Conservation (phyloP, 2,113 vertebrate genomes). For the Tretioscincus oriximinensis region DNA sequence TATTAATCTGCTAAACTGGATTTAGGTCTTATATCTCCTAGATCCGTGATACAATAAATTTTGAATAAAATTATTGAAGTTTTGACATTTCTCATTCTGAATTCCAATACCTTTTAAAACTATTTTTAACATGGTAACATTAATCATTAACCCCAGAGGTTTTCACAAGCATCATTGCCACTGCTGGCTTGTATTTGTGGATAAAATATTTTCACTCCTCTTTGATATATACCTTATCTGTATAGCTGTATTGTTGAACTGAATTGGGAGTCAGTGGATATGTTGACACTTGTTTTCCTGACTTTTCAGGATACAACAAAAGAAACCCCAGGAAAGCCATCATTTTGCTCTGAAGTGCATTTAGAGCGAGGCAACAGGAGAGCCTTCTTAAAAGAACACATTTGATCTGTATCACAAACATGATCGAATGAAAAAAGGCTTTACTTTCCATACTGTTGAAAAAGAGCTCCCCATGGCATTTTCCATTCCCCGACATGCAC, state of each 20-base stretch:
- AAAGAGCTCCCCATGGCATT: conserved; percentile 36
- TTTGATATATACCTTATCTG: conserved; percentile 10
- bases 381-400: conserved; percentile 33
- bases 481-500: conserved; percentile 37
- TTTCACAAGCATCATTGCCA: conserved; percentile 13
- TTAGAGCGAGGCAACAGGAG: conserved; percentile 25
- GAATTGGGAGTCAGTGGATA: conserved; percentile 29
- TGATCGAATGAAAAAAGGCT: conserved; percentile 35
- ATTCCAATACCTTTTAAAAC: neutral
- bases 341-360: neutral
- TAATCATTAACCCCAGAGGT: neutral
- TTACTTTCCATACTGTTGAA: neutral
- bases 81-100: neutral
- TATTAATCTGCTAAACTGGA: neutral
- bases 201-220: neutral
- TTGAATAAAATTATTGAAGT: neutral
- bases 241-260: neutral
- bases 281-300: conserved; percentile 32
- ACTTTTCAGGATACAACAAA: conserved; percentile 30
- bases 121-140: conserved; percentile 9
- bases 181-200: neutral
- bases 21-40: conserved; percentile 11
- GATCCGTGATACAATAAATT: conserved; percentile 2
- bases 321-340: conserved; percentile 20
- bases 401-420: conserved; percentile 46